Evolutionary conservation across 92 coral and sea anemone species (phyloP).

Genomic region (Porites lobata): DNA sequence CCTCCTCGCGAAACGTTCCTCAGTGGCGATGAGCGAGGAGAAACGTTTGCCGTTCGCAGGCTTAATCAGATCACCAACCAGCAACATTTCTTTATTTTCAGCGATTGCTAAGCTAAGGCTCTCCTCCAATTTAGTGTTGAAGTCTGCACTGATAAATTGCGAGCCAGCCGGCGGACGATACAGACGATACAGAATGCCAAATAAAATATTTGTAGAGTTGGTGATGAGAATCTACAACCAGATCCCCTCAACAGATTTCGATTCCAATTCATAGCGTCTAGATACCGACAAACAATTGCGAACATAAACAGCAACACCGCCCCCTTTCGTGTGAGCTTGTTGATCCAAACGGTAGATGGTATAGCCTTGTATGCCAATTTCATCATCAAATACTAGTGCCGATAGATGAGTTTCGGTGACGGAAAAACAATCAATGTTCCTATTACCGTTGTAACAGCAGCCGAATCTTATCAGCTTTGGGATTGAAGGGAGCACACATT

Average conservation of each 20-base stretch:
- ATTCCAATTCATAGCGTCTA: slow-evolving; percentile 11
- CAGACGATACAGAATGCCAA: slow-evolving; percentile 11
- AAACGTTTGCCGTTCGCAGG: no score
- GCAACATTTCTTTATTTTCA: no score
- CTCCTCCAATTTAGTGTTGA: no score
- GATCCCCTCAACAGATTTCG: no score
- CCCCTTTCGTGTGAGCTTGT: slow-evolving; percentile 7
- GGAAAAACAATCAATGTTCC: slow-evolving; percentile 28
- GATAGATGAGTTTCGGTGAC: slow-evolving; percentile 50
- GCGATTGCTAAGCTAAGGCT: no score
- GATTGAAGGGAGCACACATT: slow-evolving; percentile 24
- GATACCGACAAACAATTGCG: slow-evolving; percentile 14
- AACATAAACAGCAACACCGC: slow-evolving; percentile 29
- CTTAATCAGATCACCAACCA: no score
- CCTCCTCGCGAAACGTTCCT: no score
- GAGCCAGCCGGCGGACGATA: slow-evolving; percentile 51
- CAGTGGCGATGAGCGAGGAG: no score
- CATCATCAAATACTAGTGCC: slow-evolving; percentile 28
- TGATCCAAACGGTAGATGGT: no score
- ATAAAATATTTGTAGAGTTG: slow-evolving; percentile 39
- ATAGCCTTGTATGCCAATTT: background rate
- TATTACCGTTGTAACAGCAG: slow-evolving; percentile 29
- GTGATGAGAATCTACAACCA: slow-evolving; percentile 51
- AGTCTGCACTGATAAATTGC: no score
- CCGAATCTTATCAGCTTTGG: slow-evolving; percentile 31